Conservation (phyloP, 2,113 vertebrate species). For the Oreochromis tanganicae region DNA sequence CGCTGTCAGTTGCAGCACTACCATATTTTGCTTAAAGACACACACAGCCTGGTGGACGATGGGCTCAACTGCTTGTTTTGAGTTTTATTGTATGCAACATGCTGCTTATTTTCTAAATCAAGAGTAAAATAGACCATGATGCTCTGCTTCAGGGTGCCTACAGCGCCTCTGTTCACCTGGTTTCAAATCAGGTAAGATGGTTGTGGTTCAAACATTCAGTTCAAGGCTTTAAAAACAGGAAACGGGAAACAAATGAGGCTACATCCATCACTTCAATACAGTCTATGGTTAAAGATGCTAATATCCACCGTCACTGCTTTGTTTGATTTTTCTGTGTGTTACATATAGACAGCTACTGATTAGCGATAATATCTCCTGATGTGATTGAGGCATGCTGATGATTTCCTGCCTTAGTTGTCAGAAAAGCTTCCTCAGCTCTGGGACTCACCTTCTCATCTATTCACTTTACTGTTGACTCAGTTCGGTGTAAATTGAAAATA, state of each 20-base stretch:
- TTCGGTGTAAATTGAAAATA: background rate
- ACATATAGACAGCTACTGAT: background rate
- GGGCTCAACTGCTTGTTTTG: background rate
- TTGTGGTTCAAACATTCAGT: background rate
- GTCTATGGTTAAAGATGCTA: background rate
- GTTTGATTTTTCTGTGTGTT: background rate
- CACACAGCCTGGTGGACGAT: background rate
- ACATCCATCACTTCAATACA: background rate
- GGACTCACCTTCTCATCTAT: background rate
- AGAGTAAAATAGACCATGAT: background rate
- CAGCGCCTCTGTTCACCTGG: background rate
- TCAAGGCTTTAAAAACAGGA: background rate
- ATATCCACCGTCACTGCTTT: background rate
- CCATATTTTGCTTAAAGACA: background rate
- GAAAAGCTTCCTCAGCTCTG: background rate
- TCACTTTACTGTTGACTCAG: background rate
- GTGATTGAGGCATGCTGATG: background rate
- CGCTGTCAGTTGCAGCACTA: background rate
- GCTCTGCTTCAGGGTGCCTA: background rate
- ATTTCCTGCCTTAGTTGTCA: background rate
- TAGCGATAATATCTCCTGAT: background rate
- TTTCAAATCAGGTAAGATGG: background rate
- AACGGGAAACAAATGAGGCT: background rate
- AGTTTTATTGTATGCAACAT: background rate
- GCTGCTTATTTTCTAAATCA: background rate